Evolutionary conservation across 2,113 vertebrate species (phyloP), one percentile per base, ranked within the genome.

Genomic region (Nesospiza acunhae): DNA sequence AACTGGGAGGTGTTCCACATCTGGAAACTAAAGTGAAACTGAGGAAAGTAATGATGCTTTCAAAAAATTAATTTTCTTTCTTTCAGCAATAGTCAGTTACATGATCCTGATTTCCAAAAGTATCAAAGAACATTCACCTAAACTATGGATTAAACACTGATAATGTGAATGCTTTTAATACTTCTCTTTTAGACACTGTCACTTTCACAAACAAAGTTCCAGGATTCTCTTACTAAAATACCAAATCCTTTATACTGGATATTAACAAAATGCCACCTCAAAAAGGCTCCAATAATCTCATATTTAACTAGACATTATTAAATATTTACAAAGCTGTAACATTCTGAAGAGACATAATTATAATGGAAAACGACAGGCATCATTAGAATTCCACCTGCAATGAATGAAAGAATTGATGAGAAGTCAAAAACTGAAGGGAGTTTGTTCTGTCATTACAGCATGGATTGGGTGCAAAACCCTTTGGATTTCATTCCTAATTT

Each of bases 291-390:
- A 92, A 62, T 78, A 68, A 89, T 37, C 58, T 39, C 37, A n/a
- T 55, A 26, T 78, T 90, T 82, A 89, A 92, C 50, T n/a, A 92
- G 59, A 66, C 23, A 27, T 55, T 44, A 87, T 91, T 69, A 90
- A 93, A 80, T 88, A 94, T 96, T 96, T 95, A 90, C 68, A 66
- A 86, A 93, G 86, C 39, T 53, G 6, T 76, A 80, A 58, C 64
- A 70, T 41, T 87, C 68, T 67, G 68, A 56, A 81, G 76, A 89
- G 56, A 63, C n/a, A 70, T 23, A 47, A 75, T 78, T 72, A 59
- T 72, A 67, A 86, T 56, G 46, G 68, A 47, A 84, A 93, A 74
- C 0, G 3, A 70, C 28, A 86, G 79, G 42, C 70, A 74, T 16
- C 79, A 59, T 89, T 74, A 92, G 42, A 46, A 77, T 77, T 74